These are phyloP conservation scores for Bradysia coprophila DNA, from an alignment of 1,140 invertebrate species.

Conservation along the genomic window DNA sequence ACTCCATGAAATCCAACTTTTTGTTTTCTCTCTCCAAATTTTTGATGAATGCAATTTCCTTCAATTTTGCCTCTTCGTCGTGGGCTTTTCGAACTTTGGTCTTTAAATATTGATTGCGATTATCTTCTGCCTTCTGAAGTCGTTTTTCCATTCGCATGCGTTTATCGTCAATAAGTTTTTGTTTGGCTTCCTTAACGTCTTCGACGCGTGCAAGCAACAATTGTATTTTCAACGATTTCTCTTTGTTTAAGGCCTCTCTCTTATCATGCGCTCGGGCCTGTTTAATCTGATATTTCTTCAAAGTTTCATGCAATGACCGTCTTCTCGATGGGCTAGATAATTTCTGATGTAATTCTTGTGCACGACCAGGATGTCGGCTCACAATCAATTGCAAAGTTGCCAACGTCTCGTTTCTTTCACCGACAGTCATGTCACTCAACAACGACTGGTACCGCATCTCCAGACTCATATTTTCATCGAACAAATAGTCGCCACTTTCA, in stretches of 20 bases:
- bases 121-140: constrained; percentile 78
- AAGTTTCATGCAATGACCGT: constrained; percentile 57
- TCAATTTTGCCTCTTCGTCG: constrained; percentile 91
- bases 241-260: constrained; percentile 58
- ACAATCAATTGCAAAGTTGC: constrained; percentile 56
- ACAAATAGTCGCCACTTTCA: constrained; percentile 8
- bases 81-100: constrained; percentile 87
- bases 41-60: constrained; percentile 96
- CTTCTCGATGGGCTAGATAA: constrained; percentile 76
- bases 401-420: constrained; percentile 55
- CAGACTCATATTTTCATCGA: constrained; percentile 23
- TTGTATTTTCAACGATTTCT: constrained; percentile 69
- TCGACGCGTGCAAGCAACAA: constrained; percentile 76
- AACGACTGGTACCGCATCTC: constrained; percentile 50
- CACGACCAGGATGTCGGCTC: constrained; percentile 71
- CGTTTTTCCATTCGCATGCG: constrained; percentile 68
- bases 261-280: constrained; percentile 68
- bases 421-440: constrained; percentile 57
- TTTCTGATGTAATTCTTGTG: constrained; percentile 82
- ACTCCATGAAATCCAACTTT: constrained; percentile 68
- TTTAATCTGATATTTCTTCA: constrained; percentile 66
- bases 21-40: constrained; percentile 90
- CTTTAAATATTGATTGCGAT: constrained; percentile 53
- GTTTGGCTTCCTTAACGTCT: constrained; percentile 77
- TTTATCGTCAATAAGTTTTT: constrained; percentile 68